Base-by-base conservation (phyloP, 2,797 vertebrate genomes). In the Amniataba percoides region DNA sequence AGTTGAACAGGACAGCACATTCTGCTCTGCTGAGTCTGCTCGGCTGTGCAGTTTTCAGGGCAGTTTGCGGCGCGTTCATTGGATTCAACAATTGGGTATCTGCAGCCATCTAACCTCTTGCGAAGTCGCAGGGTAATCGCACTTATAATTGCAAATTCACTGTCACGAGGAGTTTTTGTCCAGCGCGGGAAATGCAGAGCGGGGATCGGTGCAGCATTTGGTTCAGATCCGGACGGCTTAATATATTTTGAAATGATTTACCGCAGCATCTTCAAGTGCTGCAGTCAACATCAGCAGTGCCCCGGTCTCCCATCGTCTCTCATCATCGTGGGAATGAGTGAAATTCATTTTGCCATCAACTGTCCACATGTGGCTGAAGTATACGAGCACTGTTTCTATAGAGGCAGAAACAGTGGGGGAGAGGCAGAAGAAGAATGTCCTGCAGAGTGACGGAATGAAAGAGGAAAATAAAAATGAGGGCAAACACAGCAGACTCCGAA, bases 271-370 rank as follows among this genome's bases (percentile, higher is more conserved):
- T 74, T 82, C 78, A 67, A 34, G 71, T 39, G 77, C 89, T 66
- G 87, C 84, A 82, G 82, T 82, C 81, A 12, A 82, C 86, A 88
- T 67, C 90, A 83, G 89, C 85, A 48, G 72, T 53, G 57, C 49
- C 82, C 63, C 45, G 39, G 64, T 72, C 88, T 87, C 90, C 91
- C 84, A 89, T 91, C 74, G 84, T 60, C 81, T 89, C 88, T 86
- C 90, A 90, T 93, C 90, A 82, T 85, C 49, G 66, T 14, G 60
- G 68, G 82, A 90, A 89, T 87, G 91, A 93, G 84, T 48, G 81
- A 75, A 87, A 92, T 92, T 90, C 84, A 90, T 89, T 92, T 87
- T 81, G 87, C 88, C 87, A 91, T 91, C 89, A 88, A 80, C 82
- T 83, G 92, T 89, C 92, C 83, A 79, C 85, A 89, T 92, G 91